Evolutionary conservation across 2,888 invertebrate species (phyloP).

Genomic region (Lycocerus yunnanus): DNA sequence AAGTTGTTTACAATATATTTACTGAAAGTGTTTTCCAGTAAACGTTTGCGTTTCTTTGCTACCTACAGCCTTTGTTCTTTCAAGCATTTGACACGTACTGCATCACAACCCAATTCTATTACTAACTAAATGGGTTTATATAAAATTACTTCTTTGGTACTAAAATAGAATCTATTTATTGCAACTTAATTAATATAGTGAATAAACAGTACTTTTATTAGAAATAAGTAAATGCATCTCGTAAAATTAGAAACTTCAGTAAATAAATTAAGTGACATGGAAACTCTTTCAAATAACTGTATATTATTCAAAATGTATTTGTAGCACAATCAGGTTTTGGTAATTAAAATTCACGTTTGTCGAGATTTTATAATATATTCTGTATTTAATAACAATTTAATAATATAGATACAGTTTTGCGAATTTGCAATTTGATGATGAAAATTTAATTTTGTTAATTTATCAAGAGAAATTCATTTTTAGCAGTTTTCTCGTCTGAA

Average conservation of each 20-base stretch:
- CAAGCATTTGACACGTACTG: conserved; percentile 19
- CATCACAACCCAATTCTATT: conserved; percentile 3
- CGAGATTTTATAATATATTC: no score
- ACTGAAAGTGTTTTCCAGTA: not conserved
- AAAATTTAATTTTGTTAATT: no score
- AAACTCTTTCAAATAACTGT: no score
- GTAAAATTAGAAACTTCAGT: not conserved
- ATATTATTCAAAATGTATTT: no score
- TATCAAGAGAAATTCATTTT: no score
- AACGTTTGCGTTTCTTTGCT: conserved; percentile 14
- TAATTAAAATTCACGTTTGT: no score
- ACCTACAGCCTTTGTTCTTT: conserved; percentile 14
- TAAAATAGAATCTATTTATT: not conserved
- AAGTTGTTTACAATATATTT: not conserved
- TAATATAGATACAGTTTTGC: no score
- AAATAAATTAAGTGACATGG: not conserved
- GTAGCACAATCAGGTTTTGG: no score
- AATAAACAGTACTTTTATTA: not conserved
- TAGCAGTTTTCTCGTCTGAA: no score
- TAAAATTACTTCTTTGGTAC: not conserved
- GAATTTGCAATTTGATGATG: no score
- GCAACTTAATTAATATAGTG: not conserved
- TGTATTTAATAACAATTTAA: no score
- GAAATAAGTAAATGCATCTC: not conserved
- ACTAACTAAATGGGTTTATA: conserved; percentile 10